phyloP scores from a whole-genome alignment of 1,140 invertebrate species.

The Bilobella aurantiaca region DNA sequence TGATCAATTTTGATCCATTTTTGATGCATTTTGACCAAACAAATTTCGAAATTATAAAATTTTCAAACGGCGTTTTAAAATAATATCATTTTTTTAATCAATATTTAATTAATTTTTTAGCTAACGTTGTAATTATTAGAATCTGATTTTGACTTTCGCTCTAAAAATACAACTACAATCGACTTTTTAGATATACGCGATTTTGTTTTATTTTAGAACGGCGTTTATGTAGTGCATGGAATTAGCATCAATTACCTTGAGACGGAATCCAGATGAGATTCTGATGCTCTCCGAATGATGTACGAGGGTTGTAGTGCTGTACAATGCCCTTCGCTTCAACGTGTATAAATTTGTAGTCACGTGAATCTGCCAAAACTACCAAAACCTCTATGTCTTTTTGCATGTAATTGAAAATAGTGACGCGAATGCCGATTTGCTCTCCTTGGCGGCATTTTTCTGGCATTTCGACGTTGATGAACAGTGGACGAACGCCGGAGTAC shows the following conservation, averaged over 20 bases:
- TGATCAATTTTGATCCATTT: background rate
- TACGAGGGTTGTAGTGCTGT: slow-evolving; percentile 70
- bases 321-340: slow-evolving; percentile 77
- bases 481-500: slow-evolving; percentile 74
- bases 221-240: background rate
- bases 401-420: slow-evolving; percentile 91
- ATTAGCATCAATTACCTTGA: slow-evolving; percentile 40
- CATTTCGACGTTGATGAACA: slow-evolving; percentile 92
- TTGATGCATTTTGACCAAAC: too few relatives aligned
- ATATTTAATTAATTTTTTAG: too few relatives aligned
- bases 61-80: too few relatives aligned
- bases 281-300: slow-evolving; percentile 82
- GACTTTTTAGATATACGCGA: too few relatives aligned
- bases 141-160: too few relatives aligned
- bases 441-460: slow-evolving; percentile 70
- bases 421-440: slow-evolving; percentile 84
- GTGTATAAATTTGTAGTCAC: slow-evolving; percentile 85
- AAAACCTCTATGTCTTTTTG: slow-evolving; percentile 68
- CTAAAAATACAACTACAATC: too few relatives aligned
- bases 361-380: slow-evolving; percentile 72
- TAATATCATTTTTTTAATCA: too few relatives aligned
- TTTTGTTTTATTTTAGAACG: too few relatives aligned
- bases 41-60: too few relatives aligned
- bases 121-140: too few relatives aligned
- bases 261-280: slow-evolving; percentile 78